Conservation (phyloP, 2,113 vertebrate genomes). For the Dicentrarchus labrax region DNA sequence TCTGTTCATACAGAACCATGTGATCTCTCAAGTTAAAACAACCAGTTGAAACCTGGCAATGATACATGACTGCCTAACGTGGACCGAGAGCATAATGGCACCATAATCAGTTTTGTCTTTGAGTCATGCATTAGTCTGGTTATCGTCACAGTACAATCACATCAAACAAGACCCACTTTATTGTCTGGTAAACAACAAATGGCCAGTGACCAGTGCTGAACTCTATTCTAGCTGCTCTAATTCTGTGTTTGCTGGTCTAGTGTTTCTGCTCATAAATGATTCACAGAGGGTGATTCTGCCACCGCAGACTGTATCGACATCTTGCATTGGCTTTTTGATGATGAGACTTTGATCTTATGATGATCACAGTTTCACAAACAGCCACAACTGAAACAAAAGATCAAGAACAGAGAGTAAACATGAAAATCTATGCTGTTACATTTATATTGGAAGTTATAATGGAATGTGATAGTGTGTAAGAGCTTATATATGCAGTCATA, state of each 20-base stretch:
- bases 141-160: not conserved
- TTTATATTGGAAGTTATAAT: not conserved
- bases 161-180: not conserved
- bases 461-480: not conserved
- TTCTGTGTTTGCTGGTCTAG: conserved; percentile 24
- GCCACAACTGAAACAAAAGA: conserved; percentile 4
- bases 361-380: conserved; percentile 21
- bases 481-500: not conserved
- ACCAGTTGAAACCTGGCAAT: not conserved
- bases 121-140: not conserved
- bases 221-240: conserved; percentile 24
- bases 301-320: conserved; percentile 20
- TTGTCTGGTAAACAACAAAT: not conserved
- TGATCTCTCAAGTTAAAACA: not conserved
- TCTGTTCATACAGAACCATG: not conserved
- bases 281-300: conserved; percentile 46
- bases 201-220: not conserved
- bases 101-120: conserved; percentile 1
- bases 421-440: not conserved
- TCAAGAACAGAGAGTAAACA: not conserved
- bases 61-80: not conserved
- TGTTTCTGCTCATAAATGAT: conserved; percentile 60
- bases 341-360: conserved; percentile 30
- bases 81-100: not conserved
- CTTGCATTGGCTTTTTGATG: conserved; percentile 1